A percentile compares a stretch with the other conserved stretches of the same genome.
Evolutionary conservation across 2,113 vertebrate genomes (phyloP).

Genomic region (Cebidichthys violaceus): DNA sequence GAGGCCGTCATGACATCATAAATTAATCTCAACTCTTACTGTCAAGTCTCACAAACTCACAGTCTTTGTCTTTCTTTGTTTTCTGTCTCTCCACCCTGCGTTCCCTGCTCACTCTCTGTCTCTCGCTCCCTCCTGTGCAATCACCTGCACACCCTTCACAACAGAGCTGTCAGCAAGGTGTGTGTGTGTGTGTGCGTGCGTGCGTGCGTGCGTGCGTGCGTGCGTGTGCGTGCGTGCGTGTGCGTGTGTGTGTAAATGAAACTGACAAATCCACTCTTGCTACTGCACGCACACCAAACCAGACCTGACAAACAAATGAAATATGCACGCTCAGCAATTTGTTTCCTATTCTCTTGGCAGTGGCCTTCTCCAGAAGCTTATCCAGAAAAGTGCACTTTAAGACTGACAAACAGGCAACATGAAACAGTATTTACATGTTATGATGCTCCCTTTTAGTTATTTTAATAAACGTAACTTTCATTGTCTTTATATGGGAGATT

Average conservation of each 20-base stretch:
- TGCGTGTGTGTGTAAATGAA: constrained; percentile 53
- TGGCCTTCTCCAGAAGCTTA: constrained; percentile 41
- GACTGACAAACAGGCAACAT: background rate
- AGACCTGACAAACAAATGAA: constrained; percentile 66
- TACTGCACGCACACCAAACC: constrained; percentile 52
- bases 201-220: constrained; percentile 35
- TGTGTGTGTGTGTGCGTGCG: constrained; percentile 9
- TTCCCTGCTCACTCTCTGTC: constrained; percentile 9
- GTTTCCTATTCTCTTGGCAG: constrained; percentile 47
- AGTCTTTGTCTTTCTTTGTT: constrained; percentile 28
- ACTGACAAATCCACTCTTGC: constrained; percentile 52
- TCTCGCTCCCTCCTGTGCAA: constrained; percentile 5
- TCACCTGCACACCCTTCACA: constrained; percentile 43
- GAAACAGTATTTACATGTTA: background rate
- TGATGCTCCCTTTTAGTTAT: background rate
- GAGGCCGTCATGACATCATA: constrained; percentile 10
- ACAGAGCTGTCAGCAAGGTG: constrained; percentile 48
- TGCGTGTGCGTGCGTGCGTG: constrained; percentile 12
- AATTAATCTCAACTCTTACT: constrained; percentile 27
- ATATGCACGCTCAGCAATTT: constrained; percentile 60
- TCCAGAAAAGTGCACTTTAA: constrained; percentile 32
- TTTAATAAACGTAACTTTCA: background rate
- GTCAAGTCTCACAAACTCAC: constrained; percentile 23
- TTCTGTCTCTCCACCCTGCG: background rate
- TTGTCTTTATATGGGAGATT: background rate